Evolutionary conservation across 2,888 invertebrate species (phyloP).

Genomic region (Drosophila acutilabella): DNA sequence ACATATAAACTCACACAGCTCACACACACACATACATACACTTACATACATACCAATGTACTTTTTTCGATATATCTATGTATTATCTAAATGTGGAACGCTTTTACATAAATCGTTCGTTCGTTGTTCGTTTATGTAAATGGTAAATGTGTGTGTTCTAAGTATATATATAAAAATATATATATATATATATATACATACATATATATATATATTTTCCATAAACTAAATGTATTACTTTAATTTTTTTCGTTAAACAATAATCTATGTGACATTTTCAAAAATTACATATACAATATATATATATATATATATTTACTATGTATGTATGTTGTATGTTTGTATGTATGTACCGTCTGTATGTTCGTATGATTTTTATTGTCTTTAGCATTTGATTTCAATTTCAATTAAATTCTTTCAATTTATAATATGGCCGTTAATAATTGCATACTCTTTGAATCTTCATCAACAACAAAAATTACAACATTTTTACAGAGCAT

Average conservation of each 20-base stretch:
- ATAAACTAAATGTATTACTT: constrained; percentile 69
- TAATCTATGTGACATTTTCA: constrained; percentile 56
- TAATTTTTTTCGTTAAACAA: constrained; percentile 43
- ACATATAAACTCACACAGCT: constrained; percentile 21
- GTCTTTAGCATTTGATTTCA: constrained; percentile 44
- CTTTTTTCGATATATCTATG: constrained; percentile 76
- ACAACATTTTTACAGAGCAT: constrained; percentile 28
- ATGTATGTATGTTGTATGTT: constrained; percentile 34
- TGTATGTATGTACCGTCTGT: constrained; percentile 40
- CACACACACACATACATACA: constrained; percentile 22
- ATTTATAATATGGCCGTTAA: constrained; percentile 19
- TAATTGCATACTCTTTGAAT: constrained; percentile 31
- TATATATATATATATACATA: too few relatives aligned
- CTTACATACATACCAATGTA: constrained; percentile 41
- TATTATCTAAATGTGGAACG: constrained; percentile 83
- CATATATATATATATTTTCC: constrained; percentile 35
- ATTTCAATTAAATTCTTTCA: constrained; percentile 26
- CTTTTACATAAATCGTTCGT: constrained; percentile 82
- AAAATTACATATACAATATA: constrained; percentile 48
- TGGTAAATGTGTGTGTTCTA: constrained; percentile 77
- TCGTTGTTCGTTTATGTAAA: constrained; percentile 81
- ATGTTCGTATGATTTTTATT: constrained; percentile 46
- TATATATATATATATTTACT: constrained; percentile 40
- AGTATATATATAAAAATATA: constrained; percentile 16
- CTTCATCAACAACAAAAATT: background rate